Evolutionary conservation across 2,797 vertebrate genomes (phyloP).

Genomic region (Heteromormyrus szaboi): DNA sequence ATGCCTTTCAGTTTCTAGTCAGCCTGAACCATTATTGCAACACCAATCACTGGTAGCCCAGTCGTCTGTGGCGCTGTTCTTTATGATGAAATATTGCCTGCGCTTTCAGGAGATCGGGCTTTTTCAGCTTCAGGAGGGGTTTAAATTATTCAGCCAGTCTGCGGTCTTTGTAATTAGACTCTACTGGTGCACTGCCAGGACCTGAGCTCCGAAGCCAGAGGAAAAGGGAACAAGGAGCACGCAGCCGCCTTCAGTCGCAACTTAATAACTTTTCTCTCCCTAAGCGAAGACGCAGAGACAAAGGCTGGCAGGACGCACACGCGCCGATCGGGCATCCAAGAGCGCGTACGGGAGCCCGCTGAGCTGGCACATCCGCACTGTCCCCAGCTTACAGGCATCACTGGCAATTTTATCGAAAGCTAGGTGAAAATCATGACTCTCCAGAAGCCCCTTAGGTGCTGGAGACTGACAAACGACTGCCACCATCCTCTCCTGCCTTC

Average conservation of each 20-base stretch:
- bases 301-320: conserved; percentile 35
- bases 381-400: not conserved
- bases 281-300: conserved; percentile 24
- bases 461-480: not conserved
- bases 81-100: conserved; percentile 60
- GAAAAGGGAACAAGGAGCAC: conserved; percentile 59
- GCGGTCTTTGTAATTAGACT: conserved; percentile 66
- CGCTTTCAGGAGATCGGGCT: conserved; percentile 54
- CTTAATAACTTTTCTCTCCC: conserved; percentile 22
- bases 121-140: conserved; percentile 56
- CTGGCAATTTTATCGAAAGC: conserved; percentile 20
- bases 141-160: conserved; percentile 66
- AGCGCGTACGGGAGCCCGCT: not conserved
- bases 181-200: conserved; percentile 61
- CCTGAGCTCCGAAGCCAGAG: conserved; percentile 55
- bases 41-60: conserved; percentile 55
- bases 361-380: not conserved
- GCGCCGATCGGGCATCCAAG: not conserved
- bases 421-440: not conserved
- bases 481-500: not conserved
- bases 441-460: not conserved
- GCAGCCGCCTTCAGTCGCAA: conserved; percentile 25
- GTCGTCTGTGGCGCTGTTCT: conserved; percentile 42
- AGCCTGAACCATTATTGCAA: conserved; percentile 55
- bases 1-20: not conserved